A percentile compares a stretch with the other conserved stretches of the same genome.
Conservation (phyloP, 1,140 invertebrate species). For the Drosophila mayri region DNA sequence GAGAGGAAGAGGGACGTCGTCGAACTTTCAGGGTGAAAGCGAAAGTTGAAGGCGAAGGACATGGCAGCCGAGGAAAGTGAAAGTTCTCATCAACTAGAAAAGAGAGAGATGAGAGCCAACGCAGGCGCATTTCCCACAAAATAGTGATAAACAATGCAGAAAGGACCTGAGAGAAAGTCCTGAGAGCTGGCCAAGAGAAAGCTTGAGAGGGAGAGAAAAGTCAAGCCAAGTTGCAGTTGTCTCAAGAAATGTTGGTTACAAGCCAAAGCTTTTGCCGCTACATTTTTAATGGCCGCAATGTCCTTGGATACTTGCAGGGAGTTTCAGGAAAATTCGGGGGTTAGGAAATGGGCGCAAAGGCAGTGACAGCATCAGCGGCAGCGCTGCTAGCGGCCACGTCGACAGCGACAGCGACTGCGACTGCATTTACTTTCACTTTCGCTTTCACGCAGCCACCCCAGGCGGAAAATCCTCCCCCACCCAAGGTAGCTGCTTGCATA, state of each 20-base stretch:
- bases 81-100: constrained; percentile 34
- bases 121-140: constrained; percentile 39
- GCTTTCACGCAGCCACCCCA: constrained; percentile 69
- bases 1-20: constrained; percentile 45
- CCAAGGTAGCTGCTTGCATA: constrained; percentile 63
- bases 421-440: constrained; percentile 77
- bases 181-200: constrained; percentile 2
- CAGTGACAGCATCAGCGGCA: constrained; percentile 19
- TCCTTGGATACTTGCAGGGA: constrained; percentile 71
- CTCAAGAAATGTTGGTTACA: constrained; percentile 67
- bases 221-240: constrained; percentile 49
- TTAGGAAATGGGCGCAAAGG: constrained; percentile 58
- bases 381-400: neutral
- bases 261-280: constrained; percentile 46
- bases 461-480: constrained; percentile 10
- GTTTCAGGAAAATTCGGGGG: constrained; percentile 46
- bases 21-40: constrained; percentile 79
- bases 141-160: constrained; percentile 65
- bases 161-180: constrained; percentile 4
- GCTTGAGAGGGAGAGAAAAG: constrained; percentile 24
- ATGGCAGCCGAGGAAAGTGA: constrained; percentile 73
- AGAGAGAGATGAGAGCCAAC: constrained; percentile 21
- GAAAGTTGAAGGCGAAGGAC: constrained; percentile 79
- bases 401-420: constrained; percentile 16
- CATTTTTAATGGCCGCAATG: constrained; percentile 84